Conservation (phyloP, 2,797 vertebrate species). For the Balearica regulorum region DNA sequence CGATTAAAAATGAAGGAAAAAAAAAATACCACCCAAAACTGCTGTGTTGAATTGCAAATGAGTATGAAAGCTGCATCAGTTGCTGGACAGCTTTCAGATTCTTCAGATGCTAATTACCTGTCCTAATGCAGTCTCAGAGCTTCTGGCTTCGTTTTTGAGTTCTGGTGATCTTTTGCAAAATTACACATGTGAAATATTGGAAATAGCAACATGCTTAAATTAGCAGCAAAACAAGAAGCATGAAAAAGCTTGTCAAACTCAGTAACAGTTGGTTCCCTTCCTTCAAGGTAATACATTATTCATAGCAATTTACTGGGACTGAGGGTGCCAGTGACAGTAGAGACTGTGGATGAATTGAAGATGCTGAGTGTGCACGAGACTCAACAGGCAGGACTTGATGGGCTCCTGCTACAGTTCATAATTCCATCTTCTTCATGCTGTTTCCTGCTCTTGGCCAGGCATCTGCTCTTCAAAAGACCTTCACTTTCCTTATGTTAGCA, state of each 20-base stretch:
- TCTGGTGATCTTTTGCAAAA: background rate
- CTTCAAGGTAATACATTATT: background rate
- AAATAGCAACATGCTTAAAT: background rate
- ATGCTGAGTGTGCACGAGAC: background rate
- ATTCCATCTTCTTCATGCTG: background rate
- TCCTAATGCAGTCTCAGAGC: background rate
- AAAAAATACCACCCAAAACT: background rate
- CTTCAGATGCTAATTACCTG: background rate
- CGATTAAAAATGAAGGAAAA: background rate
- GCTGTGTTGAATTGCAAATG: background rate
- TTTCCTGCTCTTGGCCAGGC: background rate
- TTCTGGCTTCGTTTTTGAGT: background rate
- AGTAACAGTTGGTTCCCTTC: background rate
- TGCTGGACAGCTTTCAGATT: background rate
- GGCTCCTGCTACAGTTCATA: background rate
- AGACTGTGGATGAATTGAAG: background rate
- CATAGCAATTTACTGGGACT: background rate
- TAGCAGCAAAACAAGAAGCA: background rate
- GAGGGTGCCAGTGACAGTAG: background rate
- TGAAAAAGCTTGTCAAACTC: background rate
- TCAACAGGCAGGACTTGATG: background rate
- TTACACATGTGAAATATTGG: background rate
- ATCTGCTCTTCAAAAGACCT: background rate
- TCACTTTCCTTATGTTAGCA: background rate
- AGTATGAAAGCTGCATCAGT: background rate